Evolutionary conservation across 2,888 invertebrate genomes (phyloP), one percentile per base, ranked within the genome.

Genomic region (Neoaliturus tenellus): DNA sequence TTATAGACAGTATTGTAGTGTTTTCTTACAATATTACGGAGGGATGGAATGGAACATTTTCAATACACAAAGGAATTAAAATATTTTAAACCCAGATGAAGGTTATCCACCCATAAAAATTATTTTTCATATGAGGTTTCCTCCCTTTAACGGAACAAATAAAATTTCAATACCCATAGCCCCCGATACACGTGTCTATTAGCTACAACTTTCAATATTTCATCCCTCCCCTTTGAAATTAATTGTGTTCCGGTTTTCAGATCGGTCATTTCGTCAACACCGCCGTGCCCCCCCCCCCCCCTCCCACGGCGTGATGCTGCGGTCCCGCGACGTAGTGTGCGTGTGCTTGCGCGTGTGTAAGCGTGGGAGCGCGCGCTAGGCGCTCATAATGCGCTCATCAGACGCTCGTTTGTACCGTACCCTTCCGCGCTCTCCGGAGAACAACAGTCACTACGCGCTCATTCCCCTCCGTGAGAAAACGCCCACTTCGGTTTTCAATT

Each of bases 221-320:
- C 51, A 51, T 12, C 51, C 44, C 44, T 44, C 51, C 51, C 51
- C 10, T 51, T 51, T 62, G 17, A 62, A 62, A 62, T 62, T 62
- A 62, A 62, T 62, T 62, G 62, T 14, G 62, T 62, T 62, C 62
- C 62, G 62, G 62, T 62, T 62, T 62, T 62, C 62, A 62, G 8
- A 62, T 62, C 62, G 28, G 62, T 62, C 62, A 62, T 31, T 12
- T 55, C 25, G 48, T 23, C 51, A 51, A 31, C 62, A 2, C 31
- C 55, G 28, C 14, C 31, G 62, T 62, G 31, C 1, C 62, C 28
- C 6, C 62, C 51, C 5, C 51, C 23, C n/a, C n/a, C 48, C 14
- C 6, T 12, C 25, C 5, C 20, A 55, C 55, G 23, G 8, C 23
- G 44, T 14, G 25, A 55, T 55, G 55, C 55, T 20, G 55, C 48